These are phyloP conservation scores for Neosalanx taihuensis DNA, from an alignment of 2,797 vertebrate species.

Conservation along the genomic window DNA sequence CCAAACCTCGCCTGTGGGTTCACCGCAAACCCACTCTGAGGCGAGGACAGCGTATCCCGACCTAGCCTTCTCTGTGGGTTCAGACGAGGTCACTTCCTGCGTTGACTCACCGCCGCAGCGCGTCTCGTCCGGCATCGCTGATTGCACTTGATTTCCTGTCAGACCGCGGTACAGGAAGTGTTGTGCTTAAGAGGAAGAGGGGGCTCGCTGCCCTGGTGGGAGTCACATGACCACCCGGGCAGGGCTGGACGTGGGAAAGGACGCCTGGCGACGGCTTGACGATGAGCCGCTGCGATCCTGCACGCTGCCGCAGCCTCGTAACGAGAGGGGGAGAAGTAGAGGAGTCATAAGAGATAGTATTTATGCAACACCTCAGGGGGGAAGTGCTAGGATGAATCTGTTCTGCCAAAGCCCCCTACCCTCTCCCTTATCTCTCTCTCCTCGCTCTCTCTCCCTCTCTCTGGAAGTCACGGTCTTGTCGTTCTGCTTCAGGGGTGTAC, in stretches of 20 bases:
- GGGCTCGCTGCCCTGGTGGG: background rate
- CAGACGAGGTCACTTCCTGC: background rate
- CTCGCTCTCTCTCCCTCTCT: background rate
- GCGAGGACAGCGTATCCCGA: too few species aligned
- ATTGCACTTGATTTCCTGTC: background rate
- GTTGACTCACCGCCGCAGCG: background rate
- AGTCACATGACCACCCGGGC: background rate
- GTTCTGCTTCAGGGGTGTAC: background rate
- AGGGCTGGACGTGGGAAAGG: background rate
- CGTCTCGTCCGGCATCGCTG: background rate
- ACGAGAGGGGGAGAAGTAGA: background rate
- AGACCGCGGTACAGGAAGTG: background rate
- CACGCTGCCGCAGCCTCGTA: background rate
- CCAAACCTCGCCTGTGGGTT: too few species aligned
- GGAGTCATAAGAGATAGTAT: conserved; percentile 3
- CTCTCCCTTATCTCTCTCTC: too few species aligned
- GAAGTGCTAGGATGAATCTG: conserved; percentile 11
- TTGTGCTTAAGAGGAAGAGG: background rate
- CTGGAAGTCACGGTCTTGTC: background rate
- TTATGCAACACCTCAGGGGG: conserved; percentile 15
- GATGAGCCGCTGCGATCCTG: conserved; percentile 1
- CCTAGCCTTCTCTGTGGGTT: conserved; percentile 1
- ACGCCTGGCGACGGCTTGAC: background rate
- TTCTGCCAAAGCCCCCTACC: background rate
- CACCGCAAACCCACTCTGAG: too few species aligned